phyloP scores from a whole-genome alignment of 2,888 invertebrate species.

The Cerceris ruficornis region DNA sequence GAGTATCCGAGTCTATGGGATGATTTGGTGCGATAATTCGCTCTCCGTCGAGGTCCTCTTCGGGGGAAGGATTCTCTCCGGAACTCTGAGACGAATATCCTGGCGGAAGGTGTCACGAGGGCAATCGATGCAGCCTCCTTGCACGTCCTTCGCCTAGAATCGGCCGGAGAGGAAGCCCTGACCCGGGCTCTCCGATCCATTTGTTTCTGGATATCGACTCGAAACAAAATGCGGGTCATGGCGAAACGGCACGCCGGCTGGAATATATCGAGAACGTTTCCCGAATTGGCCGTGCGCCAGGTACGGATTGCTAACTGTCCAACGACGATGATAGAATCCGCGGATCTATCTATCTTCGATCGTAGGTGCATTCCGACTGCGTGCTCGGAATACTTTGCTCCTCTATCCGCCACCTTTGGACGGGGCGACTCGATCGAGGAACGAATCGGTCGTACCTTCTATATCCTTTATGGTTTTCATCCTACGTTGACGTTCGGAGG shows the following conservation, averaged over 20 bases:
- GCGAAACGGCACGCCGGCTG: constrained; percentile 20
- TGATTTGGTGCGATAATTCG: too few relatives aligned
- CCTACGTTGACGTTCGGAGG: too few relatives aligned
- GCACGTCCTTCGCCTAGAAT: background rate
- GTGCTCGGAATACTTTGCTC: constrained; percentile 32
- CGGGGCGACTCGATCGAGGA: background rate
- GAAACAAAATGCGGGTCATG: constrained; percentile 48
- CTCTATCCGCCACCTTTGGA: background rate
- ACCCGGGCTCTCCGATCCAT: constrained; percentile 29
- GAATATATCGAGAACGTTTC: constrained; percentile 60
- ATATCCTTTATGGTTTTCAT: too few relatives aligned
- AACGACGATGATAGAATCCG: constrained; percentile 59
- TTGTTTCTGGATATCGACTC: constrained; percentile 49
- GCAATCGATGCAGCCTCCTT: background rate
- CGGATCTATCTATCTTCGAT: constrained; percentile 52
- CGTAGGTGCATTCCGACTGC: constrained; percentile 18
- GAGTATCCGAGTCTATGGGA: too few relatives aligned
- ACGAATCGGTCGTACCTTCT: too few relatives aligned
- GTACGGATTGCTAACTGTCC: constrained; percentile 60
- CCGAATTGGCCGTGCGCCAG: constrained; percentile 59
- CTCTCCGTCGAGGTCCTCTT: too few relatives aligned
- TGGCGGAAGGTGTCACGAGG: background rate
- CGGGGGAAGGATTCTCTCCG: background rate
- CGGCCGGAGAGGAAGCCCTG: background rate
- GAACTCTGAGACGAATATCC: background rate